Evolutionary conservation across 2,888 invertebrate species (phyloP), one percentile per base, ranked within the genome.

Genomic region (Belgica antarctica): DNA sequence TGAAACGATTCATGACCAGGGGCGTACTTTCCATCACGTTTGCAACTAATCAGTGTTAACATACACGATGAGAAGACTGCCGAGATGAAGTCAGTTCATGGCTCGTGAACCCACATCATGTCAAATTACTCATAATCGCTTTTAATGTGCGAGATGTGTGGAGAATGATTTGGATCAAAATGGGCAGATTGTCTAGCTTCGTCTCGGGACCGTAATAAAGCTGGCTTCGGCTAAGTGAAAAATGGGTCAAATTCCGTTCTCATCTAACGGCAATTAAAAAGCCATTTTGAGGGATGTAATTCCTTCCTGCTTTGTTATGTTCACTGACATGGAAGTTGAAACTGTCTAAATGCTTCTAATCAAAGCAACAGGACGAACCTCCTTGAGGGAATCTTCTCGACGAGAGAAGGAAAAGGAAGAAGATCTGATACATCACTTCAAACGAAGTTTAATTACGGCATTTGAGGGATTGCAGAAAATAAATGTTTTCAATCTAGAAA

Each of bases 71-170:
- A 15, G 17, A 46, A 12, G 7, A 15, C 46, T 3, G 46, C 4
- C 5, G 15, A 15, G 46, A 31, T 31, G 34, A 8, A 8, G 34
- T 31, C 12, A 8, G 34, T 31, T 31, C 7, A 12, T 46, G 12
- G 46, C 3, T n/a, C 46, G 15, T 46, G 8, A 46, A 46, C 46
- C 46, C 46, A 46, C 46, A 46, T 46, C 46, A 46, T 15, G 46
- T 46, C 46, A 46, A 46, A 46, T 46, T 46, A 46, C 7, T 46
- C 46, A 46, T 46, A 46, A 46, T 46, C 46, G 15, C 17, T 46
- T 3, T 46, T 46, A 12, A 7, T 46, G 46, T 4, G 3, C 46
- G 46, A 7, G 12, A 12, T 46, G 46, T 17, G 7, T 4, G 46
- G 17, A 46, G 7, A 46, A 5, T 31, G 34, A 12, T 31, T 12